Conservation (phyloP, 2,888 invertebrate species). For the Drosophila acutilabella region DNA sequence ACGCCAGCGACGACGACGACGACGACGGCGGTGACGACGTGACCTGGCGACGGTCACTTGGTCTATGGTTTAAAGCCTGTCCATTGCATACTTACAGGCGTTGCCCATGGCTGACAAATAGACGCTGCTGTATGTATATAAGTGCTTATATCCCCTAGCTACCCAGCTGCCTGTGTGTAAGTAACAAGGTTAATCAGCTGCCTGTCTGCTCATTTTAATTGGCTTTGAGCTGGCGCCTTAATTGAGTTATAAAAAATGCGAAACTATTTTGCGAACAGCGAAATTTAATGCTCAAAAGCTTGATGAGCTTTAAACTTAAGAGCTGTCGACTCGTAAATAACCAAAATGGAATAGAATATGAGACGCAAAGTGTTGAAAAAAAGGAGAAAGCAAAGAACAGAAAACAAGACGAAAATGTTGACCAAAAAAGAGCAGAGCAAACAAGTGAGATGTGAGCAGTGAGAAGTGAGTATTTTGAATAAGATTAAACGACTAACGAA, state of each 20-base stretch:
- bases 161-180: slow-evolving; percentile 2
- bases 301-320: slow-evolving; percentile 75
- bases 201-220: slow-evolving; percentile 75
- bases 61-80: slow-evolving; percentile 51
- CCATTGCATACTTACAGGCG: slow-evolving; percentile 54
- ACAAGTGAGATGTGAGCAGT: neutral
- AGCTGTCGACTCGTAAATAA: slow-evolving; percentile 59
- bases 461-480: slow-evolving; percentile 16
- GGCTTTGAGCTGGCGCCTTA: slow-evolving; percentile 66
- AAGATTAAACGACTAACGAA: slow-evolving; percentile 32
- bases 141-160: neutral
- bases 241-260: slow-evolving; percentile 69
- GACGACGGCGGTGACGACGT: slow-evolving; percentile 49
- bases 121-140: slow-evolving; percentile 22
- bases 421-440: neutral
- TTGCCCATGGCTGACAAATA: slow-evolving; percentile 51
- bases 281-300: slow-evolving; percentile 60
- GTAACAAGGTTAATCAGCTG: slow-evolving; percentile 75
- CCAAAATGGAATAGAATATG: slow-evolving; percentile 72
- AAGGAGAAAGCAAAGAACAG: neutral
- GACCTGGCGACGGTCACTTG: slow-evolving; percentile 78
- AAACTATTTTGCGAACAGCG: slow-evolving; percentile 63
- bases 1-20: slow-evolving; percentile 25
- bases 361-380: slow-evolving; percentile 29
- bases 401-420: neutral